Percentiles rank a stretch among this genome's conserved stretches.
Conservation (phyloP, 2,797 vertebrate species). For the Sebastes kiyomatsui region DNA sequence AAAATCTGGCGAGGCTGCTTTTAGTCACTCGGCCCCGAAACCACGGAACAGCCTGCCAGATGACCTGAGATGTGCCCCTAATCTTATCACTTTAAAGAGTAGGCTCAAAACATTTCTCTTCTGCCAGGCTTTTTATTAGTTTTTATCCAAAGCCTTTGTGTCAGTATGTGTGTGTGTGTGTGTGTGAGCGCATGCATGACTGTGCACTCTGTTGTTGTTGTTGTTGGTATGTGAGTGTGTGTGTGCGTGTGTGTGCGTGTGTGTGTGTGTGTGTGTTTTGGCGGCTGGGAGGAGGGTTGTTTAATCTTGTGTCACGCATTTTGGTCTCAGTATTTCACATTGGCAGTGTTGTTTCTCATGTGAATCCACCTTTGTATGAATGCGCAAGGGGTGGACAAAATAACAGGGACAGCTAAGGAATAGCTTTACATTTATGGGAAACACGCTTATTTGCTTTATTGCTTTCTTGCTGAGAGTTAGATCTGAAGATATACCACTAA, state of each 20-base stretch:
- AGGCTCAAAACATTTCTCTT: slow-evolving; percentile 56
- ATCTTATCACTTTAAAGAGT: slow-evolving; percentile 70
- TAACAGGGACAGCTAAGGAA: slow-evolving; percentile 5
- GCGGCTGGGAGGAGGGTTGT: slow-evolving; percentile 5
- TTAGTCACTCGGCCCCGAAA: slow-evolving; percentile 53
- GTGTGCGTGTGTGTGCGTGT: background rate
- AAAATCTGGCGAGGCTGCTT: slow-evolving; percentile 57
- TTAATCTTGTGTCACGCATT: slow-evolving; percentile 62
- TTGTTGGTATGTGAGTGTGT: background rate
- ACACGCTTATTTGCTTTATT: background rate
- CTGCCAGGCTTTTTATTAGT: slow-evolving; percentile 68
- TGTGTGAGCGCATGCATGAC: background rate
- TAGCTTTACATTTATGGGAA: background rate
- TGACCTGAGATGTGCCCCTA: slow-evolving; percentile 67
- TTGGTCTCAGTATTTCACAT: slow-evolving; percentile 44
- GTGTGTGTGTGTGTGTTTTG: slow-evolving; percentile 9
- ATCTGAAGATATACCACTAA: background rate
- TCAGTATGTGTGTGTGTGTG: slow-evolving; percentile 17
- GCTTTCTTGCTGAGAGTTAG: no score
- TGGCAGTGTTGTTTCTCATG: slow-evolving; percentile 22
- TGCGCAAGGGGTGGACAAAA: slow-evolving; percentile 11
- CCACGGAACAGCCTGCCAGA: slow-evolving; percentile 46
- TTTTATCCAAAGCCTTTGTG: slow-evolving; percentile 61
- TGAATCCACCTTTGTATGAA: slow-evolving; percentile 18
- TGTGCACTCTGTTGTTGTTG: slow-evolving; percentile 10